Evolutionary conservation across 1,140 invertebrate genomes (phyloP), one percentile per base, ranked within the genome.

Genomic region (Pteromalus puparum): DNA sequence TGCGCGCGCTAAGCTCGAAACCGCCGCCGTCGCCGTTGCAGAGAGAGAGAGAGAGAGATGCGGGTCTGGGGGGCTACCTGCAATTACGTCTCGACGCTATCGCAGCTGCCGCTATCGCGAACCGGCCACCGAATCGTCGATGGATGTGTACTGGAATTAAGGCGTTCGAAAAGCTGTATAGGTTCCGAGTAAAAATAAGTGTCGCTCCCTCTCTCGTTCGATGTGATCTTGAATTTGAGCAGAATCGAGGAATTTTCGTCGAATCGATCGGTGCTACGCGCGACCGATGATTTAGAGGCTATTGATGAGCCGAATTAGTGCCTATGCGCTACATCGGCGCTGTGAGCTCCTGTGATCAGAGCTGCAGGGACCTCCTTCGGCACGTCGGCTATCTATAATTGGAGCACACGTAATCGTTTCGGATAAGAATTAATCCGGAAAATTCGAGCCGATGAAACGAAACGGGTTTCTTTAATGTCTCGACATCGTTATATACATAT

Each of bases 61-160:
- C 75, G 75, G 75, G 75, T 76, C 74, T 76, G 4, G 72, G 21
- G 72, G 74, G 30, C 77, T 80, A 80, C 77, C 77, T 80, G 77
- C 77, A 80, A 80, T 80, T 80, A 80, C 77, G 26, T 34, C 26
- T 34, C 5, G 34, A 13, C 77, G 65, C 77, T 80, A 80, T 80
- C 65, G 77, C 77, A 80, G 77, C 77, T 80, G 77, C 65, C 24
- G 77, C 61, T 28, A 38, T 76, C 74, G 42, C 74, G 74, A 74
- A 61, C 53, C 38, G 73, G 13, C 73, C 34, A 34, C 73, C 13
- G 65, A 68, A 12, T n/a, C 9, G 38, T 38, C 74, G 74, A 24
- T 28, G 21, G 48, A 28, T 24, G 24, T 24, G 53, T 53, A 21
- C 74, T 24, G 38, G 42, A n/a, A 76, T 48, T 48, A 42, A 74